Base-by-base conservation (phyloP, 53 echinoderm and acorn worm genomes). In the Arbacia lixula region DNA sequence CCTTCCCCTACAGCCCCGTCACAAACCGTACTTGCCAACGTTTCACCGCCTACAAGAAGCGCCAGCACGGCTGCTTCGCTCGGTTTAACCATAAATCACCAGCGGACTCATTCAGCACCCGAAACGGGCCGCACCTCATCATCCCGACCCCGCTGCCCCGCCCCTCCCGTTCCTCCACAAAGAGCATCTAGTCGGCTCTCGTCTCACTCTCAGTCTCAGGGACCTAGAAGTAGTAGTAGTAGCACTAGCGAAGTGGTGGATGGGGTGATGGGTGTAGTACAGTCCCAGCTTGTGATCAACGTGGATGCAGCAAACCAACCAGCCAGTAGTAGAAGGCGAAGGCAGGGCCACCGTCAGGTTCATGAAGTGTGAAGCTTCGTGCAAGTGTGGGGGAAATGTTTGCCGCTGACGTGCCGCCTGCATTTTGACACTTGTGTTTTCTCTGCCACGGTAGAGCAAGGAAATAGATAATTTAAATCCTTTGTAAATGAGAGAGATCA, bases 101-200 rank as follows among this genome's bases (percentile, higher is more conserved):
- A 92, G 50, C 72, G 88, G 3, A 81, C 82, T 2, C 80, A 73
- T 46, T 88, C 86, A 21, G 90, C 90, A 2, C 86, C 90, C 0
- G 90, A 88, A 53, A 20, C 67, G 37, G 27, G n/a, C 29, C 56
- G 56, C 31, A 72, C 58, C 60, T 72, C 61, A n/a, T n/a, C 33
- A 39, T 54, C n/a, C 37, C 62, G 82, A 16, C 82, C 82, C 22
- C 39, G 82, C 34, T 22, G 43, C 64, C 62, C 62, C 2, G 63
- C 82, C 33, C 82, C 82, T n/a, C 87, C 35, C 4, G 78, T 25
- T 20, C 78, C 71, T 43, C 49, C 42, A 2, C 53, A 31, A 33
- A 53, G 8, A 46, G 21, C 32, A 57, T 17, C 57, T 21, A n/a
- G n/a, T n/a, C n/a, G n/a, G n/a, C n/a, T n/a, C n/a, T n/a, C n/a